Percentiles rank a stretch among this genome's conserved stretches.
Conservation (phyloP, 2,888 invertebrate genomes). For the Eilema griseolum region DNA sequence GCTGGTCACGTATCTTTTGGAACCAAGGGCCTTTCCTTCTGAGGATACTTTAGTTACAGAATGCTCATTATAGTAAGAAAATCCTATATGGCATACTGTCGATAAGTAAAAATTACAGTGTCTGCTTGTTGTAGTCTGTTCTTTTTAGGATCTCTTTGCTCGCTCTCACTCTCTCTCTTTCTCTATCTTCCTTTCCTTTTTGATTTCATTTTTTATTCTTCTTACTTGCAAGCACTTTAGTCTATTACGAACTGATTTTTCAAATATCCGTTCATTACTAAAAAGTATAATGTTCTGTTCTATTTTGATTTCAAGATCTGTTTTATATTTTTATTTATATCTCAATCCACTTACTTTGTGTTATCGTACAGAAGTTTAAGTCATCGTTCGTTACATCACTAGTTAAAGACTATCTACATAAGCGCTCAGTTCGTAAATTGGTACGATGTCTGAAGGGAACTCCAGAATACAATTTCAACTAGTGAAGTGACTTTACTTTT, state of each 20-base stretch:
- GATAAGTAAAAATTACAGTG: too few relatives aligned
- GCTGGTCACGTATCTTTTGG: not conserved
- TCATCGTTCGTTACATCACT: conserved; percentile 11
- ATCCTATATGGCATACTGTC: not conserved
- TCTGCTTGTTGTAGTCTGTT: not conserved
- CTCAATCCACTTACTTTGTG: not conserved
- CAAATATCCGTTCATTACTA: not conserved
- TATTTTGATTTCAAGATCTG: not conserved
- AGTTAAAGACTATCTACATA: conserved; percentile 11
- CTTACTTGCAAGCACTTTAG: too few relatives aligned
- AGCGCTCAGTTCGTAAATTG: conserved; percentile 34
- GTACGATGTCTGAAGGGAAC: conserved; percentile 28
- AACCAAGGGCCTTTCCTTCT: not conserved
- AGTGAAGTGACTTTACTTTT: conserved; percentile 22
- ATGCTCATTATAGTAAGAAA: not conserved
- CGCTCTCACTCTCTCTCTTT: too few relatives aligned
- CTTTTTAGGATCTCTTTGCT: not conserved
- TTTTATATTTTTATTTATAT: not conserved
- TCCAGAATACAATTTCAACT: conserved; percentile 35
- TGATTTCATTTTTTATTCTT: too few relatives aligned
- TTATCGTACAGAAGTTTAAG: not conserved
- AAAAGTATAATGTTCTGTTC: not conserved
- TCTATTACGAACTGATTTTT: too few relatives aligned
- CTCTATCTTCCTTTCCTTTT: too few relatives aligned
- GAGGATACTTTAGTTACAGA: not conserved